phyloP scores from a whole-genome alignment of 2,797 vertebrate genomes.

The Gambelia wislizenii region DNA sequence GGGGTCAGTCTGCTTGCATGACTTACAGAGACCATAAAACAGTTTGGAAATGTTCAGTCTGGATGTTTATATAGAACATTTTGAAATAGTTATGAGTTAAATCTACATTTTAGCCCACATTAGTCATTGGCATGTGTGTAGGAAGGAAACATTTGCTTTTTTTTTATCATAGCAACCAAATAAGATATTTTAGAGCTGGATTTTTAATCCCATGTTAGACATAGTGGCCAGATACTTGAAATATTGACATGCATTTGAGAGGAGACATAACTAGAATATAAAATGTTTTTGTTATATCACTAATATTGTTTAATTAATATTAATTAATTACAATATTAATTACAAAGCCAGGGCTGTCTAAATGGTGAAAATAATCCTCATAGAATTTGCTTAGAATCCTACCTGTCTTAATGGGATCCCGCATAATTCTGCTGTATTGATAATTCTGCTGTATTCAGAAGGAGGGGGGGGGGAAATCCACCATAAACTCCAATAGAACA shows the following conservation, averaged over 20 bases:
- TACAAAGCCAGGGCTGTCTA: too few species aligned
- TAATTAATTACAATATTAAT: too few species aligned
- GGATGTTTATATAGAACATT: not conserved
- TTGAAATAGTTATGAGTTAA: slow-evolving; percentile 21
- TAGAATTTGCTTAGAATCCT: too few species aligned
- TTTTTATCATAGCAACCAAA: slow-evolving; percentile 44
- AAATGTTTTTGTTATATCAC: slow-evolving; percentile 59
- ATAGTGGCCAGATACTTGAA: slow-evolving; percentile 58
- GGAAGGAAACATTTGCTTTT: slow-evolving; percentile 66
- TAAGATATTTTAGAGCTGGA: slow-evolving; percentile 47
- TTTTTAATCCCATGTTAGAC: slow-evolving; percentile 36
- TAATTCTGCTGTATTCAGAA: too few species aligned
- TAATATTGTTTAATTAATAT: slow-evolving; percentile 71
- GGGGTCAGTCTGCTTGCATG: not conserved
- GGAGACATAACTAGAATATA: slow-evolving; percentile 54
- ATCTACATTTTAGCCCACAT: slow-evolving; percentile 16
- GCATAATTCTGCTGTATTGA: too few species aligned
- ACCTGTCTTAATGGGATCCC: too few species aligned
- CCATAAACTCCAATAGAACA: too few species aligned
- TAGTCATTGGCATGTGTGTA: slow-evolving; percentile 48
- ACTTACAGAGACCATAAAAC: not conserved
- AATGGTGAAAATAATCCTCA: too few species aligned
- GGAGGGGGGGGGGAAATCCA: too few species aligned
- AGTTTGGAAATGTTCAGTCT: not conserved
- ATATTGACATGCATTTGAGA: slow-evolving; percentile 47